phyloP scores from a whole-genome alignment of 2,888 invertebrate species.

The Pharmacophagus antenor region DNA sequence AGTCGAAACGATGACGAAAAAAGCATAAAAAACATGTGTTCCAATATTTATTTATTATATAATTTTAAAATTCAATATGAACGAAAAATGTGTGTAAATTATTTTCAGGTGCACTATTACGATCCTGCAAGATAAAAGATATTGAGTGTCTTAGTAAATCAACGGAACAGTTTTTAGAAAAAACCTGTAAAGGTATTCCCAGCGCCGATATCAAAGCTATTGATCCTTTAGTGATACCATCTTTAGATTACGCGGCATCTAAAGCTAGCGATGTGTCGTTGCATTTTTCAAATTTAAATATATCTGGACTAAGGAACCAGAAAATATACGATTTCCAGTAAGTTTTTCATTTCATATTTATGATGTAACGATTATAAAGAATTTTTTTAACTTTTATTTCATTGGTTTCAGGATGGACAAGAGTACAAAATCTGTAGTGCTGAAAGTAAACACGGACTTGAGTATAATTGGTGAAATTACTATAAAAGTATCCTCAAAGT shows the following conservation, averaged over 20 bases:
- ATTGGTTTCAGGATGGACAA: slow-evolving; percentile 54
- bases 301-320: slow-evolving; percentile 58
- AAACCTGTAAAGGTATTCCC: slow-evolving; percentile 53
- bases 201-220: slow-evolving; percentile 49
- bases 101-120: slow-evolving; percentile 38
- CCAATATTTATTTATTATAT: no score
- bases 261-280: slow-evolving; percentile 44
- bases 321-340: slow-evolving; percentile 58
- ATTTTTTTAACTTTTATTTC: neutral
- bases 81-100: no score
- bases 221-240: slow-evolving; percentile 53
- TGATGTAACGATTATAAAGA: neutral
- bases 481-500: slow-evolving; percentile 42
- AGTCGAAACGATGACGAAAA: no score
- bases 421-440: slow-evolving; percentile 48
- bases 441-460: slow-evolving; percentile 54
- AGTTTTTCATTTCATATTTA: slow-evolving; percentile 36
- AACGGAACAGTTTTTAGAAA: slow-evolving; percentile 56
- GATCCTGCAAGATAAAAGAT: slow-evolving; percentile 55
- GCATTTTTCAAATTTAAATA: slow-evolving; percentile 51
- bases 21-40: no score
- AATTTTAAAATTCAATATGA: no score
- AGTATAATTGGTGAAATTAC: slow-evolving; percentile 47
- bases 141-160: slow-evolving; percentile 57
- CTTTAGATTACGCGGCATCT: slow-evolving; percentile 43